Evolutionary conservation across 1,140 invertebrate genomes (phyloP).

Genomic region (Holotrichia oblita): DNA sequence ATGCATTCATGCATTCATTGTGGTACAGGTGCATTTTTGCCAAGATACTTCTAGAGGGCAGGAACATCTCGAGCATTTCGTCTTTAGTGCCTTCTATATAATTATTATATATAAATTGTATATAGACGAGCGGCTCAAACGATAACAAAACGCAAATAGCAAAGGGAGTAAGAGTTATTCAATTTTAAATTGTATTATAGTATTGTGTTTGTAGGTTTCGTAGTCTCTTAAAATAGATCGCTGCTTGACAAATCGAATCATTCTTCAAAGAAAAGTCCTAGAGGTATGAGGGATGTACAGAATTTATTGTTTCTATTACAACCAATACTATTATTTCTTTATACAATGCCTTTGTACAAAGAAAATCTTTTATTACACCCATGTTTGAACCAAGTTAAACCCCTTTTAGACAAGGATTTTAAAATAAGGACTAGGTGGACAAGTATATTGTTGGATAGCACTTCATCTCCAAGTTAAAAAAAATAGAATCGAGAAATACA

Average conservation of each 20-base stretch:
- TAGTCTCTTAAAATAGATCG: conserved; percentile 12
- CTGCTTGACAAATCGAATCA: conserved; percentile 7
- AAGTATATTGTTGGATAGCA: too few species aligned
- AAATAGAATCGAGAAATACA: too few species aligned
- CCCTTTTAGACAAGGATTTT: too few species aligned
- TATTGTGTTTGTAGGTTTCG: neutral
- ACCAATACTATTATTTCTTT: too few species aligned
- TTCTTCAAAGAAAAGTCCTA: neutral
- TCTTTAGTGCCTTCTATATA: neutral
- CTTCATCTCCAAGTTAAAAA: too few species aligned
- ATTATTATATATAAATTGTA: conserved; percentile 6
- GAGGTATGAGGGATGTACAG: too few species aligned
- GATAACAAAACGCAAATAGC: conserved; percentile 28
- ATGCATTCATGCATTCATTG: conserved; percentile 40
- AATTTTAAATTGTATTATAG: conserved; percentile 24
- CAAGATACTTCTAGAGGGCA: conserved; percentile 4
- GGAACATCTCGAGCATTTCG: conserved; percentile 2
- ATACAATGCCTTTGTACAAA: too few species aligned
- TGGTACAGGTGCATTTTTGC: conserved; percentile 29
- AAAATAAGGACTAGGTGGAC: too few species aligned
- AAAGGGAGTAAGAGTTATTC: neutral
- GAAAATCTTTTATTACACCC: too few species aligned
- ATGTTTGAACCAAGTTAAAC: too few species aligned
- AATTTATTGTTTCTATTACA: too few species aligned
- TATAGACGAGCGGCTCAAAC: neutral